These are phyloP conservation scores for Sitta carolinensis DNA, from an alignment of 2,797 vertebrate genomes.

Conservation along the genomic window DNA sequence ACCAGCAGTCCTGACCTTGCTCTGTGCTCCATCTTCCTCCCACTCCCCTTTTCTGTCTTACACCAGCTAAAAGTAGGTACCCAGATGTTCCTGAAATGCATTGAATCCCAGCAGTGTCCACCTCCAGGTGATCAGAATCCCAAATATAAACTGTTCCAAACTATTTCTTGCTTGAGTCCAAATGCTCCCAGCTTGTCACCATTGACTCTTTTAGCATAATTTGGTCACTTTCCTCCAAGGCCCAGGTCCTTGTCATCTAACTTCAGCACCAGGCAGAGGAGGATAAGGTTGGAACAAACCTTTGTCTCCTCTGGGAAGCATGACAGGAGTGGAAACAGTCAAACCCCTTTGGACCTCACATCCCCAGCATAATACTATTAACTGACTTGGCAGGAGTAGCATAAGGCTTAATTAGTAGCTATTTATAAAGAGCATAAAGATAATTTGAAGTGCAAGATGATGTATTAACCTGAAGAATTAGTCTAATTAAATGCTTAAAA, in stretches of 20 bases:
- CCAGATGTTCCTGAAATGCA: not conserved
- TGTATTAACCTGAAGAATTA: constrained; percentile 17
- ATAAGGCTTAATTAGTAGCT: constrained; percentile 16
- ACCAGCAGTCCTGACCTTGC: not conserved
- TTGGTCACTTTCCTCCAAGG: not conserved
- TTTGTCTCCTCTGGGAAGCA: not conserved
- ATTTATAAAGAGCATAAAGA: not conserved
- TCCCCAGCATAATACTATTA: not conserved
- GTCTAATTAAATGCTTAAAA: constrained; percentile 24
- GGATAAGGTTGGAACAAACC: not conserved
- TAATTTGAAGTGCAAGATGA: constrained; percentile 17
- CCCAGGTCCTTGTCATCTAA: not conserved
- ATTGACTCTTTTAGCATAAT: not conserved
- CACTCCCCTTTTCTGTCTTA: not conserved
- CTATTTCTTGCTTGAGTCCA: not conserved
- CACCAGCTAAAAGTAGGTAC: not conserved
- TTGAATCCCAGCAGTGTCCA: not conserved
- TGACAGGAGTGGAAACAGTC: not conserved
- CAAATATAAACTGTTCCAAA: not conserved
- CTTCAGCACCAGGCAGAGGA: not conserved
- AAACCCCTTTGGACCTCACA: not conserved
- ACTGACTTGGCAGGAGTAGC: not conserved
- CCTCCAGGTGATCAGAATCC: not conserved
- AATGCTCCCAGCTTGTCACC: not conserved
- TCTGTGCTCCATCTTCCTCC: not conserved